Conservation (phyloP, 2,888 invertebrate species). For the Synanthedon formicaeformis region DNA sequence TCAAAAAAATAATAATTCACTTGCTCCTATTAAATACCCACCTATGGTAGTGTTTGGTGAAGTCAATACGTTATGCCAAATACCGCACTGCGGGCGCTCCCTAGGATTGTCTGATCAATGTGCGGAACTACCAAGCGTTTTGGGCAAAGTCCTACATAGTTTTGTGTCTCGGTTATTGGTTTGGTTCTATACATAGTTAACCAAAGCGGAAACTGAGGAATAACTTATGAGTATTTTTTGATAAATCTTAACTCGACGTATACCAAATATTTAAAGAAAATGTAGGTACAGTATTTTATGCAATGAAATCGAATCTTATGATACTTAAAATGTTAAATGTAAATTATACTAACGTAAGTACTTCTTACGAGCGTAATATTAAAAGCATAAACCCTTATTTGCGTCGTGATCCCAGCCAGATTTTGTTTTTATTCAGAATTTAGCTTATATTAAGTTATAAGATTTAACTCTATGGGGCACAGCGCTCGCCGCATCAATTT, state of each 20-base stretch:
- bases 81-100: background rate
- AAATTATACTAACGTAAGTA: background rate
- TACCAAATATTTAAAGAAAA: too few species aligned
- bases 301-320: too few species aligned
- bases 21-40: background rate
- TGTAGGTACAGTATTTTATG: too few species aligned
- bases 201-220: background rate
- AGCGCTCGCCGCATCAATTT: constrained; percentile 44
- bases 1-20: too few species aligned
- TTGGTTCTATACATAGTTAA: background rate
- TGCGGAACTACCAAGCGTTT: background rate
- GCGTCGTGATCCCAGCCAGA: background rate
- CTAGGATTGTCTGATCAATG: background rate
- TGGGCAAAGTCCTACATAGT: background rate
- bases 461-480: constrained; percentile 14
- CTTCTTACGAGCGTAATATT: background rate
- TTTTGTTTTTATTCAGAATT: background rate
- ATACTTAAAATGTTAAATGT: too few species aligned
- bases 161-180: background rate
- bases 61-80: background rate
- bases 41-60: background rate
- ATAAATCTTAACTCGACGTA: background rate
- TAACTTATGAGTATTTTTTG: background rate
- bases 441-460: constrained; percentile 2
- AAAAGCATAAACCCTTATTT: background rate